These are phyloP conservation scores for Lutraria rhynchaena DNA, from an alignment of 1,140 invertebrate species.

Conservation along the genomic window DNA sequence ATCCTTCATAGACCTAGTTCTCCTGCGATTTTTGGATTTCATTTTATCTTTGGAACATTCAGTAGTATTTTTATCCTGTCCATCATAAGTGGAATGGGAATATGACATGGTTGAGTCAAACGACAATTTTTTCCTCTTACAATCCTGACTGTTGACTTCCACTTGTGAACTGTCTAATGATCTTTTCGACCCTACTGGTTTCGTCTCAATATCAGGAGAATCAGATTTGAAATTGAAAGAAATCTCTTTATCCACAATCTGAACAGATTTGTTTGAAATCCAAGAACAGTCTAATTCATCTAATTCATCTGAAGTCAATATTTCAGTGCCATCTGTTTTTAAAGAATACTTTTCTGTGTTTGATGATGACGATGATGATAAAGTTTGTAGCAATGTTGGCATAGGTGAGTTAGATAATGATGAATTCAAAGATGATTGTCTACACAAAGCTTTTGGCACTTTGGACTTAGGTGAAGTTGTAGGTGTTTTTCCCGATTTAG, in stretches of 20 bases:
- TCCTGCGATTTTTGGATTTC: neutral
- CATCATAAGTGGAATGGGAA: neutral
- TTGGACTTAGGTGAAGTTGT: neutral
- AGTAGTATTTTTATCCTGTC: neutral
- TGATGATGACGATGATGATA: neutral
- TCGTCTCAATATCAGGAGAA: neutral
- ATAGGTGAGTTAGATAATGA: conserved; percentile 6
- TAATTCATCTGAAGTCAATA: conserved; percentile 11
- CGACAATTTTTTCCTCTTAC: conserved; percentile 19
- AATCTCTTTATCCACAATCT: conserved; percentile 63
- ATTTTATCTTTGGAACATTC: no score
- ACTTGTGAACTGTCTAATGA: conserved; percentile 3
- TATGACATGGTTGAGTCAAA: conserved; percentile 21
- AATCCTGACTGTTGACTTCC: neutral
- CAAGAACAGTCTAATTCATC: conserved; percentile 15
- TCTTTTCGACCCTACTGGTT: neutral
- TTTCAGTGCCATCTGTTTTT: conserved; percentile 16
- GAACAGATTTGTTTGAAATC: conserved; percentile 26
- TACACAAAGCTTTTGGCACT: neutral
- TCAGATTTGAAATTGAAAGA: conserved; percentile 62
- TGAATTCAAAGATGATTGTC: neutral
- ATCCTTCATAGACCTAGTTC: conserved; percentile 15
- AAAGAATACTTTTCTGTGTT: neutral
- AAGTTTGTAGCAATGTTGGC: neutral
- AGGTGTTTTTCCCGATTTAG: neutral